Evolutionary conservation across 2,888 invertebrate species (phyloP).

Genomic region (Didymodactylos carnosus): DNA sequence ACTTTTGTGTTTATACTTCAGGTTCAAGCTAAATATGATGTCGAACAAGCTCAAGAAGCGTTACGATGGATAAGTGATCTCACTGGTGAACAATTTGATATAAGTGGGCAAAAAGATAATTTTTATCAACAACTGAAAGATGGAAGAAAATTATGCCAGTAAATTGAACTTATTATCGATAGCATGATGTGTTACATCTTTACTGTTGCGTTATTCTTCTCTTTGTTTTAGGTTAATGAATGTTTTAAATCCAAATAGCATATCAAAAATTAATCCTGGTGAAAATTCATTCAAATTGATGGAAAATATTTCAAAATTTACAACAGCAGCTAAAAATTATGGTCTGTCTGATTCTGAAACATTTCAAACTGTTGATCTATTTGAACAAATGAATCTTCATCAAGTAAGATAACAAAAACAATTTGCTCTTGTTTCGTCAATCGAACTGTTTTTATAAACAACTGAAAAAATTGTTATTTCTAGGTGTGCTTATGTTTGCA

Average conservation of each 20-base stretch:
- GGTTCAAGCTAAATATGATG: conserved; percentile 3
- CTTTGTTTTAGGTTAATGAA: background rate
- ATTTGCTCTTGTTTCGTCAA: too few relatives aligned
- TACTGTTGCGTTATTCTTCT: background rate
- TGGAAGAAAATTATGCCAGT: conserved; percentile 7
- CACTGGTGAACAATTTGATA: conserved; percentile 4
- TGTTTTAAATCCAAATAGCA: background rate
- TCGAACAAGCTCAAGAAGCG: conserved; percentile 1
- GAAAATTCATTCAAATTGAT: conserved; percentile 6
- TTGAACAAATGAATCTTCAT: conserved; percentile 8
- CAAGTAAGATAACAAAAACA: too few relatives aligned
- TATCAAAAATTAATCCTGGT: background rate
- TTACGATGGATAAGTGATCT: conserved; percentile 1
- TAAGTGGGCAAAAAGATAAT: background rate
- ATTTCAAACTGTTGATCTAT: conserved; percentile 14
- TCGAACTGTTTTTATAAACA: too few relatives aligned
- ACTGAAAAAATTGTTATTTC: too few relatives aligned
- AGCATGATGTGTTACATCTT: background rate
- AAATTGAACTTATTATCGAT: too few relatives aligned
- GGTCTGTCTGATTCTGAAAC: conserved; percentile 6
- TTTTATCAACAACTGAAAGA: conserved; percentile 2
- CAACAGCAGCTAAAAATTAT: background rate
- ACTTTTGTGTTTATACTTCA: too few relatives aligned
- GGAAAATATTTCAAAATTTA: conserved; percentile 6
- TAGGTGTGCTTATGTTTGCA: too few relatives aligned